Evolutionary conservation across 2,113 vertebrate genomes (phyloP), one percentile per base, ranked within the genome.

Genomic region (Notechis scutatus): DNA sequence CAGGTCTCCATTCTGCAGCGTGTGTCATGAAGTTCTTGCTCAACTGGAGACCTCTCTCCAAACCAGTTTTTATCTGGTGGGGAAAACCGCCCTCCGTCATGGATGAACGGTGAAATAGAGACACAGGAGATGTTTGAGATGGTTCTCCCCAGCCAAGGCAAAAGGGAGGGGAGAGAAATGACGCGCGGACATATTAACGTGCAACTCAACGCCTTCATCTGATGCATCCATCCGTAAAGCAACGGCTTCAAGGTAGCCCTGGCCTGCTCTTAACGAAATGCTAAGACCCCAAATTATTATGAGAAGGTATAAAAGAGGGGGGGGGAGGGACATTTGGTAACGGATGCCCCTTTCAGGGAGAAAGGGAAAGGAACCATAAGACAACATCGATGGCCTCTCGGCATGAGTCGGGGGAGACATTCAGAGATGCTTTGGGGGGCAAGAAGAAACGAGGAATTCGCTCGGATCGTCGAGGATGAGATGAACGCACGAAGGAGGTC

Each of bases 281-380:
- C 59, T 29, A 34, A 59, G 54, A 85, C 57, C 57, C 26, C 88
- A 39, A 85, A 59, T 9, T 2, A 5, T 23, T 2, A 8, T 14
- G 7, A 89, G 39, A 47, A 47, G 2, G 24, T n/a, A 50, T 9
- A 11, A 52, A 2, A 52, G 45, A 61, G 7, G 47, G 55, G 1
- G 3, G 1, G 23, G 6, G 5, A 57, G 29, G 64, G 64, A 64
- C 10, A 86, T 26, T 39, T 45, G 89, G 26, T 54, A 59, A 94
- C 85, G 9, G 3, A 42, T 89, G 5, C 88, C 45, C 54, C 61
- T 81, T 92, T 92, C 6, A 15, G 6, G 34, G 18, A 59, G 61
- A 87, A 26, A 26, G 3, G 10, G 34, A 42, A 92, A 85, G 39
- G 88, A 29, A 85, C 87, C 52, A 34, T 92, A 90, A 94, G 95